These are phyloP conservation scores for Oncorhynchus nerka DNA, from an alignment of 2,113 vertebrate species.

Conservation along the genomic window DNA sequence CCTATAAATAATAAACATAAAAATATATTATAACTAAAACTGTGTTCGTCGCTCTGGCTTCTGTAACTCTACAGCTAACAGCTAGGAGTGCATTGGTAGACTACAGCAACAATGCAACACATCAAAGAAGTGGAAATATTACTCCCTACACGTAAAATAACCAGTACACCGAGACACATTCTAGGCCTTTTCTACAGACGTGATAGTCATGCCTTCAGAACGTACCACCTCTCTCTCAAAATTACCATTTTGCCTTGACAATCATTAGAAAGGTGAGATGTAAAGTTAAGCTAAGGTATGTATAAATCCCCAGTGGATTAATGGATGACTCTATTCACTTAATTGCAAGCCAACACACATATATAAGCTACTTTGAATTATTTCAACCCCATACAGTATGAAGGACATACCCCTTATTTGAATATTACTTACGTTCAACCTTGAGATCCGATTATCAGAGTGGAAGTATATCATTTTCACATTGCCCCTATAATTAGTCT, in stretches of 20 bases:
- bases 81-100: too few relatives aligned
- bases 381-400: slow-evolving; percentile 1
- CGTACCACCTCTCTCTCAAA: not conserved
- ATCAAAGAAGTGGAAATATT: too few relatives aligned
- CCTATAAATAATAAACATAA: too few relatives aligned
- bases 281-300: not conserved
- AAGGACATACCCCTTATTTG: slow-evolving; percentile 5
- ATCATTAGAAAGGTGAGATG: not conserved
- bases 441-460: slow-evolving; percentile 34
- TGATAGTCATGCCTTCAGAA: too few relatives aligned
- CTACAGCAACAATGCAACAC: too few relatives aligned
- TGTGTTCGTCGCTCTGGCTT: not conserved
- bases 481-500: slow-evolving; percentile 35
- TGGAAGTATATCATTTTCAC: slow-evolving; percentile 34
- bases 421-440: slow-evolving; percentile 32
- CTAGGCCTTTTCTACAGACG: too few relatives aligned
- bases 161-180: too few relatives aligned
- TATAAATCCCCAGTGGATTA: slow-evolving; percentile 30
- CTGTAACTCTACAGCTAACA: too few relatives aligned
- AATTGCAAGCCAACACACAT: slow-evolving; percentile 57
- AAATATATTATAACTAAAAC: not conserved
- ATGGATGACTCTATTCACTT: slow-evolving; percentile 63
- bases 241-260: not conserved
- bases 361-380: slow-evolving; percentile 20
- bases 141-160: too few relatives aligned